phyloP scores from a whole-genome alignment of 2,797 vertebrate genomes.

The Onychomys arenicola region DNA sequence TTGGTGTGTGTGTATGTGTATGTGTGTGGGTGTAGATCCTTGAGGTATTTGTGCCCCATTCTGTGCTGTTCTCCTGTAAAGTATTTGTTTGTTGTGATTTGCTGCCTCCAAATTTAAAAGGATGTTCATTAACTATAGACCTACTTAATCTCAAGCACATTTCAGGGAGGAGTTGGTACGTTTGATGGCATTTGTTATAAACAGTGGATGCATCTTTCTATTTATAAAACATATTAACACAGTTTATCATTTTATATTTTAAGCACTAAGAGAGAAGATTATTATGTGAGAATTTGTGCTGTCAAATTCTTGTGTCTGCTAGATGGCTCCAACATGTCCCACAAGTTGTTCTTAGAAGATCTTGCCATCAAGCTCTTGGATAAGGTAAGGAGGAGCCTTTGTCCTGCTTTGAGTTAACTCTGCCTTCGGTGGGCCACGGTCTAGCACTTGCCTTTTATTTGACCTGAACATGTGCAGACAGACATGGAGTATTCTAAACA shows the following conservation, averaged over 20 bases:
- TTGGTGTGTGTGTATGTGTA: not conserved
- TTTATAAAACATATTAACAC: slow-evolving; percentile 53
- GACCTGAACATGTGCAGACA: not conserved
- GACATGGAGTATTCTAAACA: not conserved
- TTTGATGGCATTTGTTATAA: slow-evolving; percentile 10
- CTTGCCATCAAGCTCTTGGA: slow-evolving; percentile 91
- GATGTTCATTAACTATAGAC: not conserved
- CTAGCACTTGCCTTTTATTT: not conserved
- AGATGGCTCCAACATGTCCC: slow-evolving; percentile 88
- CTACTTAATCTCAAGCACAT: not conserved
- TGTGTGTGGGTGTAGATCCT: not conserved
- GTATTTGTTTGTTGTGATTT: not conserved
- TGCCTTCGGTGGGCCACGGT: not conserved
- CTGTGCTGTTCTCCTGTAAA: not conserved
- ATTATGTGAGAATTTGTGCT: slow-evolving; percentile 92
- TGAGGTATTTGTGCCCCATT: not conserved
- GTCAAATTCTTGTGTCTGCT: slow-evolving; percentile 93
- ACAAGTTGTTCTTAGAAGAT: slow-evolving; percentile 91
- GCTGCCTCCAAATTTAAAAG: not conserved
- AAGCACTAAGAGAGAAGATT: slow-evolving; percentile 94
- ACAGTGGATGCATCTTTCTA: not conserved
- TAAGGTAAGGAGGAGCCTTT: slow-evolving; percentile 88
- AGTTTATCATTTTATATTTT: slow-evolving; percentile 68
- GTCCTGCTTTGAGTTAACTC: not conserved
- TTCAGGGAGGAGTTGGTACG: not conserved